Evolutionary conservation across 2,113 vertebrate species (phyloP).

Genomic region (Hucho hucho): DNA sequence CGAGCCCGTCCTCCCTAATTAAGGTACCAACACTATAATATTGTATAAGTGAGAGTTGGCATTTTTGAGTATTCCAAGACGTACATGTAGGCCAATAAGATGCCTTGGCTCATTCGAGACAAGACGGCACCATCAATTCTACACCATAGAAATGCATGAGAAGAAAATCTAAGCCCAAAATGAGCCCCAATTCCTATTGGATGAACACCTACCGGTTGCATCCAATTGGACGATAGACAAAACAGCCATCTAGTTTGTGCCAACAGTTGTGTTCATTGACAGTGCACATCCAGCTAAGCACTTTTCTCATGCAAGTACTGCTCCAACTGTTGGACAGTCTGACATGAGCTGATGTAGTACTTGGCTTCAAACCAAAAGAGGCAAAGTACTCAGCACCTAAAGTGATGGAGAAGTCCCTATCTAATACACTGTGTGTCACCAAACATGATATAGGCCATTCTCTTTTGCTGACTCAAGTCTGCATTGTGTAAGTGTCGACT

Average conservation of each 20-base stretch:
- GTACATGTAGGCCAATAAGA: not conserved
- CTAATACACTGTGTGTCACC: conserved; percentile 48
- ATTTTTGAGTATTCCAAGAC: not conserved
- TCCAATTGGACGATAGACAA: conserved; percentile 8
- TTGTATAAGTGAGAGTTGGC: not conserved
- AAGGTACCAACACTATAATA: not conserved
- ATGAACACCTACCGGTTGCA: not conserved
- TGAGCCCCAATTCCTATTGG: conserved; percentile 10
- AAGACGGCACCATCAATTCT: not conserved
- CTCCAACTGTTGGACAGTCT: conserved; percentile 41
- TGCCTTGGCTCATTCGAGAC: not conserved
- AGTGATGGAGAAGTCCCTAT: conserved; percentile 32
- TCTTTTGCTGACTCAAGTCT: conserved; percentile 60
- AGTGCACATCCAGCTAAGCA: conserved; percentile 19
- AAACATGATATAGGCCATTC: conserved; percentile 29
- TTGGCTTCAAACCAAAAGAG: conserved; percentile 42
- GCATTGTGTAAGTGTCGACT: conserved; percentile 31
- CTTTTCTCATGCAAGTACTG: conserved; percentile 34
- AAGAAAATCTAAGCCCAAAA: conserved; percentile 13
- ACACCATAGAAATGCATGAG: too few species aligned
- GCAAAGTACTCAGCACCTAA: conserved; percentile 50
- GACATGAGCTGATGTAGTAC: conserved; percentile 41
- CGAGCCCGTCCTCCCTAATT: too few species aligned
- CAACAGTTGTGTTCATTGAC: conserved; percentile 45
- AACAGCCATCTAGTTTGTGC: not conserved